Base-by-base conservation (phyloP, 2,113 vertebrate species). In the Taxidea taxus region DNA sequence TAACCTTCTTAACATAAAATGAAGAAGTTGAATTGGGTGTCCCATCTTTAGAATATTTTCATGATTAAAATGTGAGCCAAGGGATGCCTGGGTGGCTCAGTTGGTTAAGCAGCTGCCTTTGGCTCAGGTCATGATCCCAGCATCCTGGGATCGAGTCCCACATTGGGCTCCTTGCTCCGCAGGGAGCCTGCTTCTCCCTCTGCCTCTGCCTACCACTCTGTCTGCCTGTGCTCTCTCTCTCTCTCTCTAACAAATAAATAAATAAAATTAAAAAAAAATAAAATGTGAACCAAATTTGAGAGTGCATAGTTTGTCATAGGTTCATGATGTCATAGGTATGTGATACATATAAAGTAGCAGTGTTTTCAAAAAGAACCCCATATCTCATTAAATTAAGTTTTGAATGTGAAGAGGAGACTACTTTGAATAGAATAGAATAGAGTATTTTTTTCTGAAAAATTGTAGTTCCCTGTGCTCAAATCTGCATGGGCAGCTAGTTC, bases 261-360 rank as follows among this genome's bases (percentile, higher is more conserved):
- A n/a, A n/a, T n/a, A n/a, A n/a, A n/a, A n/a, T n/a, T n/a, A n/a
- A 89, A 86, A 92, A 81, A 89, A 86, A 92, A 81, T 96, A 89
- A 86, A 92, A 81, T 75, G 44, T 51, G 16, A 90, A 56, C 37
- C 25, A 81, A 60, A 87, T 90, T 86, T 82, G 82, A 54, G 16
- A 68, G 6, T 81, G 10, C 13, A 25, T 56, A 39, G 85, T 68
- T 89, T 84, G n/a, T 66, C n/a, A 13, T 78, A 64, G 66, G 10
- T 37, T 96, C 72, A 78, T 93, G 11, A 77, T 93, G 13, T 58
- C 4, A 78, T 34, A 39, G 39, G 3, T 72, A 44, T 87, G 16
- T 86, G 44, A 54, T 84, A 85, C 25, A 34, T 62, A 77, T 54
- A 62, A 70, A 82, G 6, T 68, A 88, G 70, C 31, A 64, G 4